These are phyloP conservation scores for Otolemur garnettii DNA, from an alignment of 2,113 vertebrate genomes.

Conservation along the genomic window DNA sequence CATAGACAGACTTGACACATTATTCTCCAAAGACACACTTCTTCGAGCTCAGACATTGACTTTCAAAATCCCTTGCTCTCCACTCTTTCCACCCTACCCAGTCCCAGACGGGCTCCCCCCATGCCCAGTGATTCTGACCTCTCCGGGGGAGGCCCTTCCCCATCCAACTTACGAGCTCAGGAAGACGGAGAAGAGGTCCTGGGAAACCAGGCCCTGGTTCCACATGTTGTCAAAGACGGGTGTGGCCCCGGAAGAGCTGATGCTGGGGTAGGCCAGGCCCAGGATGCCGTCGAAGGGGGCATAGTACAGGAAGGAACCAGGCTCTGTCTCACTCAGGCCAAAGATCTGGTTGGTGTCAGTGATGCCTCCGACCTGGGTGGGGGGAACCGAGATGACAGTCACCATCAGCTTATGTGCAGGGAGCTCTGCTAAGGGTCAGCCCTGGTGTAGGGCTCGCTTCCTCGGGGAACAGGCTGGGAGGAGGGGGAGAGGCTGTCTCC, in stretches of 20 bases:
- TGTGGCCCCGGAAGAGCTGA: slow-evolving; percentile 69
- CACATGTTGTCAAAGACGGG: slow-evolving; percentile 86
- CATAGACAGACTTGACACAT: neutral
- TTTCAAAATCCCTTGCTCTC: neutral
- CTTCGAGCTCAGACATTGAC: neutral
- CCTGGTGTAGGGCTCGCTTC: neutral
- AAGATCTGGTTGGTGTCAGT: slow-evolving; percentile 83
- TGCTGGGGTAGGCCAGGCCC: slow-evolving; percentile 85
- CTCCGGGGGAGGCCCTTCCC: neutral
- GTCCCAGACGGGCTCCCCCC: neutral
- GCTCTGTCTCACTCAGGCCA: slow-evolving; percentile 76
- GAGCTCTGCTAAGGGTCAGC: accelerated
- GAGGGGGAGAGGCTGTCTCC: neutral
- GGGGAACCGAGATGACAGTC: neutral
- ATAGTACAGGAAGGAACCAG: slow-evolving; percentile 73
- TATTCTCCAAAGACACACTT: neutral
- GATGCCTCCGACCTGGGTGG: slow-evolving; percentile 79
- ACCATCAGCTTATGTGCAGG: accelerated
- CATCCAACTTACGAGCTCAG: slow-evolving; percentile 77
- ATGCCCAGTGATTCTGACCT: neutral
- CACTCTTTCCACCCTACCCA: neutral
- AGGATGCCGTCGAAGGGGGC: slow-evolving; percentile 85
- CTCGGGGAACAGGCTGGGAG: accelerated
- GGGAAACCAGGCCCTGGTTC: slow-evolving; percentile 77
- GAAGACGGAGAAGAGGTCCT: slow-evolving; percentile 85